These are phyloP conservation scores for Staurois parvus DNA, from an alignment of 2,797 vertebrate species.

Conservation along the genomic window DNA sequence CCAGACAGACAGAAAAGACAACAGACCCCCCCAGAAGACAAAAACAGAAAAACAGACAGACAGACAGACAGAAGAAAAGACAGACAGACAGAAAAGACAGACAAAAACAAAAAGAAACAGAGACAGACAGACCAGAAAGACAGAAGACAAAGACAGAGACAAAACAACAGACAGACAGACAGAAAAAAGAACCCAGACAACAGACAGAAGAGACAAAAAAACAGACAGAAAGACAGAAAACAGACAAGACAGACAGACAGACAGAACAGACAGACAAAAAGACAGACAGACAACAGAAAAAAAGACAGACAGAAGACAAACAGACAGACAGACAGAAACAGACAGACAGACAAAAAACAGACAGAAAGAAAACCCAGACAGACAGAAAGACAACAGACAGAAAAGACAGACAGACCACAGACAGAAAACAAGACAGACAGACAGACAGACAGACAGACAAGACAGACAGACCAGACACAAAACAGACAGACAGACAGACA, in stretches of 20 bases:
- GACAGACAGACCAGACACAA: too few relatives aligned
- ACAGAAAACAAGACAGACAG: not conserved
- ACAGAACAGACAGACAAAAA: not conserved
- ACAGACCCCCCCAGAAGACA: not conserved
- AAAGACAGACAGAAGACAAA: not conserved
- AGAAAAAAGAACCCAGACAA: not conserved
- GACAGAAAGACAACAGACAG: not conserved
- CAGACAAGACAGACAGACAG: conserved; percentile 2
- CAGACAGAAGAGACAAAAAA: not conserved
- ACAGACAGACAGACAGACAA: not conserved
- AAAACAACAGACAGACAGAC: not conserved
- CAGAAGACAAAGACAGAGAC: conserved; percentile 1
- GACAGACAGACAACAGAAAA: not conserved
- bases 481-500: too few relatives aligned
- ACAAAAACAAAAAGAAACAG: not conserved
- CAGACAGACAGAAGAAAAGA: conserved; percentile 2
- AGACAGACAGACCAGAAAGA: too few relatives aligned
- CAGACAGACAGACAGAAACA: not conserved
- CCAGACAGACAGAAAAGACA: not conserved
- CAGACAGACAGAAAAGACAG: too few relatives aligned
- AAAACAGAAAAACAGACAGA: not conserved
- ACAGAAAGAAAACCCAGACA: not conserved
- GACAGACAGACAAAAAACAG: not conserved
- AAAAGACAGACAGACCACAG: too few relatives aligned
- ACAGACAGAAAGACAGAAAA: not conserved